phyloP scores from a whole-genome alignment of 2,113 vertebrate species.

The Ovibos moschatus region DNA sequence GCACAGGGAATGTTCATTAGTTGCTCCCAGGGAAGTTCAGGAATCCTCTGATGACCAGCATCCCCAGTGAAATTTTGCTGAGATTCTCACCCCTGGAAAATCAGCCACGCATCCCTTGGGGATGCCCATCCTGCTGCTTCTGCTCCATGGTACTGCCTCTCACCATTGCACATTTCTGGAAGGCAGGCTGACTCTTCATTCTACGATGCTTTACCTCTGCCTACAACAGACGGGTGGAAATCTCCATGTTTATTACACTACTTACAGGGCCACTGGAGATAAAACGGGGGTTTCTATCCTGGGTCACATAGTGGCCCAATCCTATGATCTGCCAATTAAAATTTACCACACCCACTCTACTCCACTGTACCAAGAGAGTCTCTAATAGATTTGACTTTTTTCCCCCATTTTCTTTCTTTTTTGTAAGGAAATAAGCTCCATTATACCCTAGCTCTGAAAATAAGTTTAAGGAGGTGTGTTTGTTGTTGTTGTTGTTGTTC shows the following conservation, averaged over 20 bases:
- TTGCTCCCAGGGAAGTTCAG: not conserved
- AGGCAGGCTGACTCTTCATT: not conserved
- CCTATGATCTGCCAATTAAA: not conserved
- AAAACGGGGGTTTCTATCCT: not conserved
- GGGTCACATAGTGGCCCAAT: not conserved
- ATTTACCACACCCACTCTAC: not conserved
- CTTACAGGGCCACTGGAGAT: too few relatives aligned
- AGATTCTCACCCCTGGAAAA: not conserved
- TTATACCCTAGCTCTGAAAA: not conserved
- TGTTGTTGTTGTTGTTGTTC: not conserved
- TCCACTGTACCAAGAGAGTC: not conserved
- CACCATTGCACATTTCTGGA: not conserved
- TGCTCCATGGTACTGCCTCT: not conserved
- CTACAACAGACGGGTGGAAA: not conserved
- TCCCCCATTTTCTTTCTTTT: not conserved
- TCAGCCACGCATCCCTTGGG: accelerated
- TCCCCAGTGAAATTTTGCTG: not conserved
- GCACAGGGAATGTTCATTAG: not conserved
- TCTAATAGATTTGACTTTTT: not conserved
- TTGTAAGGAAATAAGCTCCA: not conserved
- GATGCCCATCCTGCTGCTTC: not conserved
- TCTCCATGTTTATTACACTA: not conserved
- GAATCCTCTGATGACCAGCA: not conserved
- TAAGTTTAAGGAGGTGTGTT: not conserved
- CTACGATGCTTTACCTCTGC: not conserved